Base-by-base conservation (phyloP, 2,888 invertebrate species). In the Aplocera efformata region DNA sequence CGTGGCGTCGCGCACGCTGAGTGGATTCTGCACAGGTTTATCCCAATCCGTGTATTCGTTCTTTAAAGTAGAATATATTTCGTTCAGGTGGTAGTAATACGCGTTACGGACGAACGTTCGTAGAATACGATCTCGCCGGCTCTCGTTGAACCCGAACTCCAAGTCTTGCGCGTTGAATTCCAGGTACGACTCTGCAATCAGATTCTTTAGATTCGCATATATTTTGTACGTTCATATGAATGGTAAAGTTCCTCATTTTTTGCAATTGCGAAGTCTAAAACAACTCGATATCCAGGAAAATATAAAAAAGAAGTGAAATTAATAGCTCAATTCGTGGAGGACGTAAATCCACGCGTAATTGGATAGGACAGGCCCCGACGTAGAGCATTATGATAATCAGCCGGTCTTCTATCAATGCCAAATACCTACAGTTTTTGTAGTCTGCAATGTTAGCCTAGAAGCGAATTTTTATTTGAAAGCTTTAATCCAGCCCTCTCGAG, bases 31-130 rank as follows among this genome's bases (percentile, higher is more conserved):
- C 56, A 95, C 93, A 1, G 95, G 94, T 61, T 93, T 92, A 79
- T 95, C 96, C 98, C 98, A 98, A 79, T 98, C 97, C 44, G 97
- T 98, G 83, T 98, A 98, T 80, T 98, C 97, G 78, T 98, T 98
- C 80, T 94, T 90, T 60, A 98, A 90, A 36, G 98, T 97, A 35
- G 97, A 96, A 80, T 96, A 96, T 69, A 96, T 96, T 89, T 98
- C 98, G 82, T 96, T 97, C 60, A 98, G 91, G 83, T 98, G 98
- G 85, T 94, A 98, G 72, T 95, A 94, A 84, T 96, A 98, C 42
- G 97, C 94, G 88, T 98, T 98, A 53, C 98, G 92, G 50, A 98
- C 97, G 80, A 96, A 95, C 32, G 97, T 97, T 84, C 98, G 90
- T 60, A 96, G 89, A 70, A 96, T 95, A 47, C 95, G 91, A 81